Conservation (phyloP, 2,888 invertebrate species). For the Hedychridium roseum region DNA sequence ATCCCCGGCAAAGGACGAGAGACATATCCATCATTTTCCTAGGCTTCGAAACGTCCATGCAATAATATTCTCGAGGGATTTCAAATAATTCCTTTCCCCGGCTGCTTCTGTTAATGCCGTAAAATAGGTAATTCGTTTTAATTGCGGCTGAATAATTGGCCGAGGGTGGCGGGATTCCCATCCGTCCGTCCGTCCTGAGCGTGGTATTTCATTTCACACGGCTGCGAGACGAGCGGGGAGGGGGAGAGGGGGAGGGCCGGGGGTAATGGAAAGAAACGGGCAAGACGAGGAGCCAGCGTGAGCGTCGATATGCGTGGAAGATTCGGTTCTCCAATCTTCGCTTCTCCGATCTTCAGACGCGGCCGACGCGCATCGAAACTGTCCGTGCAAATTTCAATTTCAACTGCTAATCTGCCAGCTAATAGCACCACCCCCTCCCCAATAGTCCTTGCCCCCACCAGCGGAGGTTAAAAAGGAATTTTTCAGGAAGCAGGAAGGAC, state of each 20-base stretch:
- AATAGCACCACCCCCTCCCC: conserved; percentile 55
- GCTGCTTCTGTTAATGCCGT: not conserved
- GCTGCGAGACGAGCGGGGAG: too few species aligned
- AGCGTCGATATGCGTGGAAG: conserved; percentile 56
- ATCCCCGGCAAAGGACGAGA: too few species aligned
- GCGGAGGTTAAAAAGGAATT: not conserved
- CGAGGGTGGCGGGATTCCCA: too few species aligned
- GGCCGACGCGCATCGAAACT: conserved; percentile 63
- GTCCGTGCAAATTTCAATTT: conserved; percentile 64
- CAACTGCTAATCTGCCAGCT: conserved; percentile 64
- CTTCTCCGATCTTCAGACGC: conserved; percentile 61
- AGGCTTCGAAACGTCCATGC: too few species aligned
- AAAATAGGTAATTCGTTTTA: not conserved
- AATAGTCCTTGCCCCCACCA: conserved; percentile 3
- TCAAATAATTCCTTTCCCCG: conserved; percentile 42
- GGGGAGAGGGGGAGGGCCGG: conserved; percentile 15
- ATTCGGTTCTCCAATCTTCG: conserved; percentile 59
- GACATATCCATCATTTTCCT: too few species aligned
- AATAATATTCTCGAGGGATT: too few species aligned
- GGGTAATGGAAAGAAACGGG: conserved; percentile 9
- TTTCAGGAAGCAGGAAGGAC: not conserved
- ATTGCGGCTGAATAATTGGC: not conserved
- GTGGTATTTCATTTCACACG: conserved; percentile 59
- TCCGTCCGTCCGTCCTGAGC: too few species aligned
- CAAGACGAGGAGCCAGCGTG: conserved; percentile 20